A percentile compares a stretch with the other conserved stretches of the same genome.
Conservation (phyloP, 2,113 vertebrate species). For the Neogobius melanostomus region DNA sequence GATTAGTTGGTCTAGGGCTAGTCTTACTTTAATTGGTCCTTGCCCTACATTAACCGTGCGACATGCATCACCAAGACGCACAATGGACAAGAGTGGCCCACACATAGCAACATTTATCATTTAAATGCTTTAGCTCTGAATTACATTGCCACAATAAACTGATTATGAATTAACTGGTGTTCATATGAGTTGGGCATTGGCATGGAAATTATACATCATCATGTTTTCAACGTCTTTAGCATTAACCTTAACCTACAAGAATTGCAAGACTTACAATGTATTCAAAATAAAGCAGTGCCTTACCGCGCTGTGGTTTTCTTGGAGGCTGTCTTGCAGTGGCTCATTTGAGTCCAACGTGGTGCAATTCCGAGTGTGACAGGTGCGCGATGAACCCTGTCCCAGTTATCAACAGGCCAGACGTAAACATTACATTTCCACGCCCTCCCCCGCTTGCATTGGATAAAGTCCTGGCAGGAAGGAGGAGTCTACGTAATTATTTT, state of each 20-base stretch:
- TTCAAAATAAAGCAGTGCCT: slow-evolving; percentile 13
- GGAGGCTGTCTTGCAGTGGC: slow-evolving; percentile 46
- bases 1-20: slow-evolving; percentile 54
- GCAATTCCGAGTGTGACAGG: slow-evolving; percentile 37
- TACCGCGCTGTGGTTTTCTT: slow-evolving; percentile 58
- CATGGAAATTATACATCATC: not conserved
- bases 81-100: slow-evolving; percentile 5
- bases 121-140: not conserved
- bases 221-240: too few species aligned
- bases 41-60: slow-evolving; percentile 56
- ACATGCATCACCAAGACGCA: slow-evolving; percentile 40
- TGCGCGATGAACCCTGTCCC: slow-evolving; percentile 57
- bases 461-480: slow-evolving; percentile 16
- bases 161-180: not conserved
- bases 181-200: not conserved
- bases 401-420: slow-evolving; percentile 49
- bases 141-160: too few species aligned
- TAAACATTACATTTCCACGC: slow-evolving; percentile 66
- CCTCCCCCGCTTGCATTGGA: slow-evolving; percentile 53
- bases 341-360: slow-evolving; percentile 34
- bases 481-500: slow-evolving; percentile 16
- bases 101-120: not conserved
- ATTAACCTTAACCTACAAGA: not conserved
- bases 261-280: not conserved
- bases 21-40: slow-evolving; percentile 66